These are phyloP conservation scores for Rhincodon typus DNA, from an alignment of 2,797 vertebrate genomes.

Conservation along the genomic window DNA sequence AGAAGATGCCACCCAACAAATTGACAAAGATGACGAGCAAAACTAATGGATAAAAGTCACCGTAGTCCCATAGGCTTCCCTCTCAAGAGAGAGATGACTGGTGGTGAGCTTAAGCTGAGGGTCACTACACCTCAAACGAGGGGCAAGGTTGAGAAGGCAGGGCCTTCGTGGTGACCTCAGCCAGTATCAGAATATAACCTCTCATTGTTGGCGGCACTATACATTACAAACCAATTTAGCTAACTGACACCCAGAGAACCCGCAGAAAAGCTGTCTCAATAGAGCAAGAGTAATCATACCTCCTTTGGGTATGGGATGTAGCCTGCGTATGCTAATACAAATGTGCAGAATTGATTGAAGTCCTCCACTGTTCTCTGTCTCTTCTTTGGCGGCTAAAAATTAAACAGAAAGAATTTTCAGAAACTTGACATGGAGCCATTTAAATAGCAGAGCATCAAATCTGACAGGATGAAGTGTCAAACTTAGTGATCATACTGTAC, in stretches of 20 bases:
- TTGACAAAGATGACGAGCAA: neutral
- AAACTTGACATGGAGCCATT: neutral
- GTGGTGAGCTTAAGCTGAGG: too few relatives aligned
- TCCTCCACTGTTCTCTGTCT: conserved; percentile 48
- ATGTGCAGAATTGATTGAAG: conserved; percentile 50
- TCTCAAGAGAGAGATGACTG: too few relatives aligned
- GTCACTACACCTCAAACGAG: too few relatives aligned
- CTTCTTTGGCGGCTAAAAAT: conserved; percentile 40
- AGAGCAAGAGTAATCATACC: conserved; percentile 33
- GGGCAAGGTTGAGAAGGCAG: too few relatives aligned
- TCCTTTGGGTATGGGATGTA: conserved; percentile 48
- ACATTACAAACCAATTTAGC: too few relatives aligned
- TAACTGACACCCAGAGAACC: neutral
- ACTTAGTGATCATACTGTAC: neutral
- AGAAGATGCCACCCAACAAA: neutral
- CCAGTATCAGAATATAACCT: too few relatives aligned
- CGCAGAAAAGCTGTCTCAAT: neutral
- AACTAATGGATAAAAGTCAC: too few relatives aligned
- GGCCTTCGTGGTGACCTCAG: too few relatives aligned
- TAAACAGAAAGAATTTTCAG: conserved; percentile 18
- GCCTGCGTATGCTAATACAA: conserved; percentile 49
- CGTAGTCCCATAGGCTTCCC: too few relatives aligned
- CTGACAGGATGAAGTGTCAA: too few relatives aligned
- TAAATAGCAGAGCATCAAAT: neutral
- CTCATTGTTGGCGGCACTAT: too few relatives aligned